Conservation (phyloP, 2,797 vertebrate genomes). For the Ispidina picta region DNA sequence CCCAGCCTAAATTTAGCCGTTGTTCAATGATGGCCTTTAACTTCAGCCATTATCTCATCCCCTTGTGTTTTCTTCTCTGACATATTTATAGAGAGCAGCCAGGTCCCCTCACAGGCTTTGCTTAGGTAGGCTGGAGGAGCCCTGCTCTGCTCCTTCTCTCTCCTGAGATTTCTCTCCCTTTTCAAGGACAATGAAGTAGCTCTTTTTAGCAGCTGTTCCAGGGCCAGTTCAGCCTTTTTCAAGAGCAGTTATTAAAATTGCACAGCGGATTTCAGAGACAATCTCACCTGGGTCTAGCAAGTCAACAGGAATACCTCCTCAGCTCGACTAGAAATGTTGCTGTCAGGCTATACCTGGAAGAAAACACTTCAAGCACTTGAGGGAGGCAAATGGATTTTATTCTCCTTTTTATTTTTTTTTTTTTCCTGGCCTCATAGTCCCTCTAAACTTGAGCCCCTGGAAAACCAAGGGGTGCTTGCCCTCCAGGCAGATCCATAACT, state of each 20-base stretch:
- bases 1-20: neutral
- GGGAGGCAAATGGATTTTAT: neutral
- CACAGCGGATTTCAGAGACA: neutral
- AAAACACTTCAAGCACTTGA: neutral
- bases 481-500: neutral
- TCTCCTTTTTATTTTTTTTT: neutral
- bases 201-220: neutral
- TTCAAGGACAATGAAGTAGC: neutral
- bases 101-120: neutral
- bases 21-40: slow-evolving; percentile 18
- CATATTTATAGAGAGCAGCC: neutral
- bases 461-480: rapidly evolving
- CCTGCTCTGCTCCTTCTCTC: neutral
- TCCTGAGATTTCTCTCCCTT: neutral
- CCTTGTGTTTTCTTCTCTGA: neutral
- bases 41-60: neutral
- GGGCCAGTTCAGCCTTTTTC: neutral
- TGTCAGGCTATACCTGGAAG: neutral
- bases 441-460: neutral
- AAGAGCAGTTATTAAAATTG: neutral
- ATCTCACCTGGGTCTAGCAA: neutral
- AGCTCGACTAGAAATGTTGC: neutral
- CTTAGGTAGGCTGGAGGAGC: neutral
- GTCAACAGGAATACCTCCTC: neutral
- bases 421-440: rapidly evolving